These are phyloP conservation scores for Callopanchax toddi DNA, from an alignment of 2,113 vertebrate genomes.

Conservation along the genomic window DNA sequence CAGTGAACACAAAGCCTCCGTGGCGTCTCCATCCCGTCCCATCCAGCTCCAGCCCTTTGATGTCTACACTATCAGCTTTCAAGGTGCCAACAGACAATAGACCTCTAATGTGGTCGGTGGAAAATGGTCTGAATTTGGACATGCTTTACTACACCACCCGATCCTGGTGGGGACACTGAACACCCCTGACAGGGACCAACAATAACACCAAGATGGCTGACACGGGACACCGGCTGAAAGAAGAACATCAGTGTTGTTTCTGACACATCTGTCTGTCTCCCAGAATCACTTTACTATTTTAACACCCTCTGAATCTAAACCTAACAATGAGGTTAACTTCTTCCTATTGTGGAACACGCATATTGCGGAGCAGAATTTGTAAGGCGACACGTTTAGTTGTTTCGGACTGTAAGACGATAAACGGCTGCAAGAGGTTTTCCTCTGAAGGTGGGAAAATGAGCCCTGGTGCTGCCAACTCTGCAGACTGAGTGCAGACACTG, in stretches of 20 bases:
- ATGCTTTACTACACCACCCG: conserved; percentile 47
- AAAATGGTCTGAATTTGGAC: conserved; percentile 29
- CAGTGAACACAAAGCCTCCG: conserved; percentile 32
- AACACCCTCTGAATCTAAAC: conserved; percentile 19
- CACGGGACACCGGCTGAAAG: conserved; percentile 46
- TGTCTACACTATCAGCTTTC: conserved; percentile 65
- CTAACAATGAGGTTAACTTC: conserved; percentile 27
- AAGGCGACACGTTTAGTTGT: conserved; percentile 46
- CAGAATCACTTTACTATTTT: conserved; percentile 1
- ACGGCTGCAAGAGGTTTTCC: conserved; percentile 47
- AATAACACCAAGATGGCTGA: conserved; percentile 52
- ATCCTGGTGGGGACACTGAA: conserved; percentile 37
- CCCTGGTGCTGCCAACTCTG: conserved; percentile 56
- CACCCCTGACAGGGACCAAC: conserved; percentile 42
- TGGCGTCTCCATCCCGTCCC: conserved; percentile 23
- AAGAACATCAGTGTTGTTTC: conserved; percentile 29
- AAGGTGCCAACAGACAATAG: conserved; percentile 52
- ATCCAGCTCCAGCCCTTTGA: conserved; percentile 50
- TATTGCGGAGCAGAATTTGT: conserved; percentile 38
- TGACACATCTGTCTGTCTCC: conserved; percentile 1
- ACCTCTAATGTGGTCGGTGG: conserved; percentile 55
- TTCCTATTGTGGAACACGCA: conserved; percentile 18
- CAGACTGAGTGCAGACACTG: conserved; percentile 40
- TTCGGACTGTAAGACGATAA: conserved; percentile 44
- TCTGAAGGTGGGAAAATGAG: conserved; percentile 45